A percentile compares a stretch with the other conserved stretches of the same genome.
Evolutionary conservation across 2,797 vertebrate species (phyloP).

Genomic region (Gymnothorax reevesii): DNA sequence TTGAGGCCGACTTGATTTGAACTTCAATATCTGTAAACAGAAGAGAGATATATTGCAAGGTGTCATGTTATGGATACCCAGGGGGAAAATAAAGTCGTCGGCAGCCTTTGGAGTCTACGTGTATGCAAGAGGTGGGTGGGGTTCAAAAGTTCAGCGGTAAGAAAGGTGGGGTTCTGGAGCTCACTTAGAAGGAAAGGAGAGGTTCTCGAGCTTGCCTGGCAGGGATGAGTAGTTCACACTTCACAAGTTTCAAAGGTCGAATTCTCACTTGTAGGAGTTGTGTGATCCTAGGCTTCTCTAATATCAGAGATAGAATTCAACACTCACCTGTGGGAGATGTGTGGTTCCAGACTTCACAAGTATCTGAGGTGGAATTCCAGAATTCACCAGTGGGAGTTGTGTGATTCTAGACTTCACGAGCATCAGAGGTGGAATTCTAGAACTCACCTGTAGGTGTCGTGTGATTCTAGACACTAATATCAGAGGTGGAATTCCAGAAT

Average conservation of each 20-base stretch:
- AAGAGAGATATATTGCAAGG: not conserved
- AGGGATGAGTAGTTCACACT: not conserved
- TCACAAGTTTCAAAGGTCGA: no score
- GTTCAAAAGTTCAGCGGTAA: slow-evolving; percentile 32
- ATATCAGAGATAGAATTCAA: not conserved
- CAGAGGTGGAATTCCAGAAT: slow-evolving; percentile 35
- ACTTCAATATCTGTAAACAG: not conserved
- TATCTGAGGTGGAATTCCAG: not conserved
- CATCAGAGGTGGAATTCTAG: slow-evolving; percentile 46
- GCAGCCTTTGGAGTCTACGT: not conserved
- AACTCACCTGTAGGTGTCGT: slow-evolving; percentile 48
- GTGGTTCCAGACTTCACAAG: not conserved
- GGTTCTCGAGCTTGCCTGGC: slow-evolving; percentile 27
- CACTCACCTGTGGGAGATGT: not conserved
- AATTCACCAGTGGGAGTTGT: no score
- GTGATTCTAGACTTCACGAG: no score
- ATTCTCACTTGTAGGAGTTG: not conserved
- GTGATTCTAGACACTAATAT: not conserved
- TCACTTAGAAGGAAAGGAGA: slow-evolving; percentile 35
- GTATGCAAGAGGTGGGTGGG: slow-evolving; percentile 37
- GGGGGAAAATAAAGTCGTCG: not conserved
- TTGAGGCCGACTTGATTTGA: fast-evolving
- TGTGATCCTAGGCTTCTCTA: not conserved
- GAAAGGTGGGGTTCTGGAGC: slow-evolving; percentile 49
- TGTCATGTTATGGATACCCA: not conserved